These are phyloP conservation scores for Euplagia quadripunctaria DNA, from an alignment of 2,888 invertebrate genomes.

Conservation along the genomic window DNA sequence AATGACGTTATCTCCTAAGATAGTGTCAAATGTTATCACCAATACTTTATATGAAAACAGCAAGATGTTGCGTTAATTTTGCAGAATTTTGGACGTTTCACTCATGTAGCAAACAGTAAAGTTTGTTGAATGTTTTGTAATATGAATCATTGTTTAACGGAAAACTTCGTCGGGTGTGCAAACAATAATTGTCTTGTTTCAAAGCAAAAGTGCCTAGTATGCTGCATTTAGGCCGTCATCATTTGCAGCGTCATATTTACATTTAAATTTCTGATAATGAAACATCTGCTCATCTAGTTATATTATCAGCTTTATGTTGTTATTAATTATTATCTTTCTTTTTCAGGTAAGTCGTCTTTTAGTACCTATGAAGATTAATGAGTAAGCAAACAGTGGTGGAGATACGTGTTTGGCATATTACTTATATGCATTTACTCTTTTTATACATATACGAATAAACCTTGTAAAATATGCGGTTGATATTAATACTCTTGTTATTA, in stretches of 20 bases:
- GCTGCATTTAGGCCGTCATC: conserved; percentile 31
- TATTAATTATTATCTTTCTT: conserved; percentile 43
- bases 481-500: not conserved
- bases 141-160: conserved; percentile 72
- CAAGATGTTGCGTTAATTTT: conserved; percentile 26
- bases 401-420: not conserved
- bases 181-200: conserved; percentile 65
- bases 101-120: conserved; percentile 31
- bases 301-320: conserved; percentile 30
- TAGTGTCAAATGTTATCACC: not conserved
- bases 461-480: not conserved
- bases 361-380: conserved; percentile 31
- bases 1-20: conserved; percentile 17
- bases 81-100: conserved; percentile 38
- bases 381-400: conserved; percentile 28
- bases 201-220: conserved; percentile 54
- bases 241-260: conserved; percentile 31
- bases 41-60: conserved; percentile 2
- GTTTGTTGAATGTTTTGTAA: conserved; percentile 71
- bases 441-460: not conserved
- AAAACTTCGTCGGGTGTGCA: conserved; percentile 66
- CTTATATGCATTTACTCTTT: not conserved
- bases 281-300: conserved; percentile 21
- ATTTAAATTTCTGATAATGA: conserved; percentile 26
- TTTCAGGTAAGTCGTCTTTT: conserved; percentile 66